Base-by-base conservation (phyloP, 2,113 vertebrate species). In the Acrocephalus kingi region DNA sequence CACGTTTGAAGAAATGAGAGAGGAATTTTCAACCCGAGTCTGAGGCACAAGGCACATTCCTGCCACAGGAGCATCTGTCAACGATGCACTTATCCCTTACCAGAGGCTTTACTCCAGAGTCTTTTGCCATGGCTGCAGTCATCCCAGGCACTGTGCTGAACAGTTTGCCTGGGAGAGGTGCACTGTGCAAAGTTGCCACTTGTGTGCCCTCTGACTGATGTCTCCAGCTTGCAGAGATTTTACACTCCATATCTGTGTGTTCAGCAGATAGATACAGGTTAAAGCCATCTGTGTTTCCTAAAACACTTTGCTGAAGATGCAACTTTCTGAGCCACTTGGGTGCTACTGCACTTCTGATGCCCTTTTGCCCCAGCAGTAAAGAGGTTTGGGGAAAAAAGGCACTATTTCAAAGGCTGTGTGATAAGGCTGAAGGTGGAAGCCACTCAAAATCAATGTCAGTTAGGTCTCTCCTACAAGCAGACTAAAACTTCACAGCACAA, bases 71-170 rank as follows among this genome's bases (percentile, higher is more conserved):
- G 10, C 27, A 54, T 49, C 89, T 83, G 67, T 56, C 87, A 84
- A 0, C 0, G 0, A 16, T 24, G 6, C 9, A 7, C 6, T 78
- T 61, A 17, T 17, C 54, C 8, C 6, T 58, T 58, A 39, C 24
- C 19, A 16, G 66, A 16, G 20, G 22, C 11, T 82, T 17, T 41
- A 20, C 49, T 8, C 8, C 18, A 3, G 30, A 58, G 39, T 2
- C 15, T 71, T 35, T 39, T 48, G 27, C 31, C 58, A 17, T 18
- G 2, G 3, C 24, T 56, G 46, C 27, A 25, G 15, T 17, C 39
- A 21, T 15, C 25, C 15, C 10, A 2, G 52, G 43, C n/a, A 56
- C 10, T 1, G 0, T 0, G 3, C 39, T 46, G 46, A 83, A 20
- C 23, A 39, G 1, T 37, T 66, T 43, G 16, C 35, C 88, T 61